These are phyloP conservation scores for Caerostris extrusa DNA, from an alignment of 1,140 invertebrate species.

Conservation along the genomic window DNA sequence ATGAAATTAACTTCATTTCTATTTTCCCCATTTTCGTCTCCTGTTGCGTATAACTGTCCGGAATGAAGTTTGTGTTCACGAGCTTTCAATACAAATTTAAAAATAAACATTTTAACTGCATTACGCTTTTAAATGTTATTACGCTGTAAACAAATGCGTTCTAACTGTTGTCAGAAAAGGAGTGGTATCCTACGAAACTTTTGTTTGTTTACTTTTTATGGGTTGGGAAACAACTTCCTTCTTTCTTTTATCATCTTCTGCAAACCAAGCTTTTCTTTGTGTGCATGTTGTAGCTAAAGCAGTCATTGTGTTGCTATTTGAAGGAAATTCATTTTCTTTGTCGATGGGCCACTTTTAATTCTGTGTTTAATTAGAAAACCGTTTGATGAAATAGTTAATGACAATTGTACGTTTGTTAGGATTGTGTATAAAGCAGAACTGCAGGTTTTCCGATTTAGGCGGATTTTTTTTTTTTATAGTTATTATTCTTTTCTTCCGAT, in stretches of 20 bases:
- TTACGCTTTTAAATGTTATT: not conserved
- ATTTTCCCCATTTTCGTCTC: not conserved
- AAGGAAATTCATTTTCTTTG: too few species aligned
- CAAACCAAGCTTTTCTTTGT: not conserved
- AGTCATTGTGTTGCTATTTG: too few species aligned
- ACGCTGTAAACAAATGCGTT: not conserved
- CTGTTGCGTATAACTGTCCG: not conserved
- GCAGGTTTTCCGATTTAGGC: too few species aligned
- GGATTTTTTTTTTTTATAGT: too few species aligned
- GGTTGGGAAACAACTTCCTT: not conserved
- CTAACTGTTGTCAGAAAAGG: not conserved
- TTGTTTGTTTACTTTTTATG: not conserved
- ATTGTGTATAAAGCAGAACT: too few species aligned
- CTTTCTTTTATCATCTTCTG: not conserved
- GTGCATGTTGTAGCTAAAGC: too few species aligned
- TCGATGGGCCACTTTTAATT: too few species aligned
- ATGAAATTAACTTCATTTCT: constrained; percentile 23
- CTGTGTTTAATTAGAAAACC: too few species aligned
- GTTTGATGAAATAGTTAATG: too few species aligned
- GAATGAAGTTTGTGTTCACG: not conserved
- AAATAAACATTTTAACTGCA: not conserved
- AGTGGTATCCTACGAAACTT: not conserved
- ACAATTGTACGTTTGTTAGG: too few species aligned
- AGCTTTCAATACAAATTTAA: not conserved
- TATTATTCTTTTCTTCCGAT: too few species aligned